Evolutionary conservation across 2,113 vertebrate species (phyloP), one percentile per base, ranked within the genome.

Genomic region (Camarhynchus parvulus): DNA sequence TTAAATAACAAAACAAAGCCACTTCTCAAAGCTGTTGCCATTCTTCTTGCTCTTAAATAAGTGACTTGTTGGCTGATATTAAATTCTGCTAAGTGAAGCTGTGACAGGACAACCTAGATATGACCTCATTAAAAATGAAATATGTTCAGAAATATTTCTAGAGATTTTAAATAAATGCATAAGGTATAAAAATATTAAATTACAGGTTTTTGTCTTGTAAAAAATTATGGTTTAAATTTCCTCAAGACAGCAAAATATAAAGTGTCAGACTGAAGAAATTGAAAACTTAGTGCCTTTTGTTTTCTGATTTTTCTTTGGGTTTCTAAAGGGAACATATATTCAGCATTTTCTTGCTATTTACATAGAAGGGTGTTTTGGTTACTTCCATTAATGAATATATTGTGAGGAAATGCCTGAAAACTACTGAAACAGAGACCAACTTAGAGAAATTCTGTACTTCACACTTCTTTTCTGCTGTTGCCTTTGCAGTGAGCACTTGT

Each of bases 401-500:
- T 47, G 61, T 37, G 22, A 89, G 25, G 31, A 62, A 87, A 31
- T 21, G 4, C 41, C 33, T 83, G 90, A 15, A 39, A 72, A 39
- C 37, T 11, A 28, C 21, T 20, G 31, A 41, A 46, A 83, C 63
- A 53, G 28, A 37, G 6, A 37, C 18, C 25, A 16, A 18, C 24
- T 74, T 30, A 4, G 1, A 15, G 10, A 56, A 76, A 14, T 66
- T 22, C 14, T 58, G 1, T 9, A 3, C 55, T 83, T 76, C 31
- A 5, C 30, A 0, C 4, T 27, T 22, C 2, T 4, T 46, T 15
- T 61, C 12, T 44, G 6, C 18, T 4, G 8, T 53, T 93, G 18
- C 56, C 63, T 78, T 89, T 64, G 88, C 81, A 99, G 99, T 28
- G 99, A 99, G 96, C 99, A 99, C 97, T 97, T 99, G 94, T 99